Conservation (phyloP, 1,140 invertebrate species). For the Drosophila kohkoa region DNA sequence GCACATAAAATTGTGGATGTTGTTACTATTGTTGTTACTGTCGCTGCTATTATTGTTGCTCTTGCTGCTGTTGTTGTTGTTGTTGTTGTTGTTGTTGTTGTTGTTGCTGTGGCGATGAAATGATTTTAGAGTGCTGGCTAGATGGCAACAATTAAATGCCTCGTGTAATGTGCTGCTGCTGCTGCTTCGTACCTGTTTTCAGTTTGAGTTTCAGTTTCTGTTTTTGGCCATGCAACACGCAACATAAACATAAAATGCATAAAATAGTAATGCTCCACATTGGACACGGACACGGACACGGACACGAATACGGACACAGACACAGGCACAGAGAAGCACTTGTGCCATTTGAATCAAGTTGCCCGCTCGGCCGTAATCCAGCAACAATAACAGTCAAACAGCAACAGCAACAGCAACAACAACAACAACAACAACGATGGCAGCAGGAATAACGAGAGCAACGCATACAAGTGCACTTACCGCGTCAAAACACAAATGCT, state of each 20-base stretch:
- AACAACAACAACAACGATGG: slow-evolving; percentile 26
- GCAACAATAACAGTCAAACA: slow-evolving; percentile 53
- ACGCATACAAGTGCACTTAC: slow-evolving; percentile 81
- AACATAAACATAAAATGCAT: slow-evolving; percentile 67
- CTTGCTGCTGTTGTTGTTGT: slow-evolving; percentile 20
- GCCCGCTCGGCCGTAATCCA: slow-evolving; percentile 62
- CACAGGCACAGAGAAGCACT: slow-evolving; percentile 8
- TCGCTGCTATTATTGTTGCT: slow-evolving; percentile 24
- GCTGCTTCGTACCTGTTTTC: slow-evolving; percentile 66
- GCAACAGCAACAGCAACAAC: slow-evolving; percentile 29
- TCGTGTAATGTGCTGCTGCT: slow-evolving; percentile 58
- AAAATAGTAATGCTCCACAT: slow-evolving; percentile 61
- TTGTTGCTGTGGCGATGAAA: slow-evolving; percentile 52
- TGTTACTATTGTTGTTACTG: slow-evolving; percentile 33
- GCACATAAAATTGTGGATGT: slow-evolving; percentile 58
- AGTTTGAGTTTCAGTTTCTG: not conserved
- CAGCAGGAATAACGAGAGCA: slow-evolving; percentile 19
- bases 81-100: slow-evolving; percentile 36
- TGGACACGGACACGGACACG: slow-evolving; percentile 50
- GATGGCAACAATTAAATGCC: slow-evolving; percentile 77
- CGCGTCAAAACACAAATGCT: slow-evolving; percentile 91
- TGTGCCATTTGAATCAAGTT: slow-evolving; percentile 59
- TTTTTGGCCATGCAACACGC: slow-evolving; percentile 37
- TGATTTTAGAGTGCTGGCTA: slow-evolving; percentile 72
- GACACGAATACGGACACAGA: slow-evolving; percentile 40